Conservation (phyloP, 2,113 vertebrate genomes). For the Microtus pennsylvanicus region DNA sequence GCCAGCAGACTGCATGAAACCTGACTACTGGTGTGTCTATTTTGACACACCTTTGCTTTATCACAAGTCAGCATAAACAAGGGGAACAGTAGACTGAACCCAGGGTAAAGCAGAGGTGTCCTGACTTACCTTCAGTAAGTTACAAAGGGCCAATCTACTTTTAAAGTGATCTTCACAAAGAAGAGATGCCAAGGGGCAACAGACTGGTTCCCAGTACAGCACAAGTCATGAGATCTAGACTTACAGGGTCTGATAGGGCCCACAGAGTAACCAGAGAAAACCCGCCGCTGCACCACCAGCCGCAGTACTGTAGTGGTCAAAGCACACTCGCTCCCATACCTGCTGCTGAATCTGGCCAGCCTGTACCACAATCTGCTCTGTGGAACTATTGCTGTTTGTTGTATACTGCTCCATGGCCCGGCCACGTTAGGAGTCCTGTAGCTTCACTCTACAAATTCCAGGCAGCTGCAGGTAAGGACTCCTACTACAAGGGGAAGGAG, state of each 20-base stretch:
- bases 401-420: conserved; percentile 96
- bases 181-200: not conserved
- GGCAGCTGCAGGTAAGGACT: not conserved
- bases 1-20: conserved; percentile 1
- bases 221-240: not conserved
- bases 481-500: conserved; percentile 33
- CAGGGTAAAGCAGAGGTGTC: conserved; percentile 33
- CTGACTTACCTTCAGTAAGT: not conserved
- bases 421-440: conserved; percentile 33
- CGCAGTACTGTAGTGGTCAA: not conserved
- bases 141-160: not conserved
- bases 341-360: conserved; percentile 98
- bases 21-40: not conserved
- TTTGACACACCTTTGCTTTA: not conserved
- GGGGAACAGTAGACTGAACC: not conserved
- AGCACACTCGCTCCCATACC: conserved; percentile 85
- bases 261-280: not conserved
- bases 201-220: not conserved
- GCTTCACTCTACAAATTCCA: conserved; percentile 51
- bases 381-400: conserved; percentile 93
- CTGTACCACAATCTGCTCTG: conserved; percentile 98
- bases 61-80: not conserved
- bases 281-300: not conserved
- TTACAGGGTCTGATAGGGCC: not conserved
- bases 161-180: not conserved